These are phyloP conservation scores for Hypsopygia costalis DNA, from an alignment of 2,888 invertebrate genomes.

Conservation along the genomic window DNA sequence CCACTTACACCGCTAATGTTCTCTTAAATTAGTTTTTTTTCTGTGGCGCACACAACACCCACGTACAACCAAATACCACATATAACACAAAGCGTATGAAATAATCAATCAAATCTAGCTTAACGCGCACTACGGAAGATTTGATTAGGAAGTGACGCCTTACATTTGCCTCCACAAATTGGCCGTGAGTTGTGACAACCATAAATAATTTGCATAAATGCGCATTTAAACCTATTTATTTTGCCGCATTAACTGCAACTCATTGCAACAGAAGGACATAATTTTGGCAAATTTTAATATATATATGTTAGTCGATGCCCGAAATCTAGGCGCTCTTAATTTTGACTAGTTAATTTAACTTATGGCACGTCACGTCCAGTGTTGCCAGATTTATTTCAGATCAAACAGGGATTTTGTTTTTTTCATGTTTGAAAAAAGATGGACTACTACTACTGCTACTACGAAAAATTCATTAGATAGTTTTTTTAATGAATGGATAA, in stretches of 20 bases:
- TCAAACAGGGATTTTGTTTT: too few species aligned
- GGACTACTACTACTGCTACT: too few species aligned
- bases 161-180: constrained; percentile 6
- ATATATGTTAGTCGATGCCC: too few species aligned
- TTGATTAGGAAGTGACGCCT: constrained; percentile 5
- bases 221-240: constrained; percentile 12
- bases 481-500: too few species aligned
- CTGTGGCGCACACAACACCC: constrained; percentile 27
- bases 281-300: constrained; percentile 2
- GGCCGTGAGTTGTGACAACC: constrained; percentile 10
- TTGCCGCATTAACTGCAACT: constrained; percentile 9
- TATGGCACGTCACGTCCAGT: too few species aligned
- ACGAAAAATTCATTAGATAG: too few species aligned
- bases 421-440: too few species aligned
- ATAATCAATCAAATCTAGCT: constrained; percentile 46
- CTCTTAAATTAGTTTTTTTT: constrained; percentile 21
- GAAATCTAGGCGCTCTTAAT: too few species aligned
- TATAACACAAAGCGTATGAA: constrained; percentile 34
- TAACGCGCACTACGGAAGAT: constrained; percentile 21
- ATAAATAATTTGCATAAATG: constrained; percentile 12
- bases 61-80: constrained; percentile 29
- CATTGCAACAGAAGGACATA: not conserved
- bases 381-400: too few species aligned
- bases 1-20: too few species aligned
- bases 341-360: too few species aligned